These are phyloP conservation scores for Diloba caeruleocephala DNA, from an alignment of 2,888 invertebrate genomes.

Conservation along the genomic window DNA sequence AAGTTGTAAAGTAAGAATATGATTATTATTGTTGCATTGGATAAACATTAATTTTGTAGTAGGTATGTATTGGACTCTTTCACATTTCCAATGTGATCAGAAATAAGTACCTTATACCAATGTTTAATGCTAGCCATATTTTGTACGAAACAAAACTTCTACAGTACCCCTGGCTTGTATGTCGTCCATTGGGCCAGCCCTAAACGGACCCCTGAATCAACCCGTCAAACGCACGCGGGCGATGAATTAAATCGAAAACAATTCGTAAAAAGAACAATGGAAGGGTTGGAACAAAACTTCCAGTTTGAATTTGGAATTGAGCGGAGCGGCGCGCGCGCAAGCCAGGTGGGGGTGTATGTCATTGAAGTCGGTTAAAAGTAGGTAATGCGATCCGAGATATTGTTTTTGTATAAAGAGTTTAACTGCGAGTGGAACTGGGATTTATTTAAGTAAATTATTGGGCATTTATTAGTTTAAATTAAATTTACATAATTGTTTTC, in stretches of 20 bases:
- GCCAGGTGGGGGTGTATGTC: slow-evolving; percentile 56
- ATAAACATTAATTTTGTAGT: too few relatives aligned
- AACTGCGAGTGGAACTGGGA: slow-evolving; percentile 26
- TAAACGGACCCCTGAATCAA: slow-evolving; percentile 54
- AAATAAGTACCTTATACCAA: background rate
- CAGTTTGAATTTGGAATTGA: slow-evolving; percentile 55
- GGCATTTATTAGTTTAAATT: background rate
- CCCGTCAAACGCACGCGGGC: slow-evolving; percentile 61
- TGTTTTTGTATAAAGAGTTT: slow-evolving; percentile 47
- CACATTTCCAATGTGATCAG: background rate
- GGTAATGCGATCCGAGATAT: slow-evolving; percentile 50
- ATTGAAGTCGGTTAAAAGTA: slow-evolving; percentile 48
- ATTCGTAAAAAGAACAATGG: slow-evolving; percentile 62
- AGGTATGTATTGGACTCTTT: too few relatives aligned
- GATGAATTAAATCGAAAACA: slow-evolving; percentile 63
- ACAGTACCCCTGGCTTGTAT: slow-evolving; percentile 11
- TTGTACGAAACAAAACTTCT: background rate
- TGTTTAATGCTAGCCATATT: background rate
- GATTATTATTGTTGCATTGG: too few relatives aligned
- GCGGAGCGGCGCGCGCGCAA: slow-evolving; percentile 57
- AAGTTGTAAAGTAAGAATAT: too few relatives aligned
- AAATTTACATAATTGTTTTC: slow-evolving; percentile 9
- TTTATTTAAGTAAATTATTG: slow-evolving; percentile 29
- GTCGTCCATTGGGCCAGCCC: slow-evolving; percentile 40
- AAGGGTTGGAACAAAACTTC: slow-evolving; percentile 59